Conservation (phyloP, 2,113 vertebrate genomes). For the Odontesthes bonariensis region DNA sequence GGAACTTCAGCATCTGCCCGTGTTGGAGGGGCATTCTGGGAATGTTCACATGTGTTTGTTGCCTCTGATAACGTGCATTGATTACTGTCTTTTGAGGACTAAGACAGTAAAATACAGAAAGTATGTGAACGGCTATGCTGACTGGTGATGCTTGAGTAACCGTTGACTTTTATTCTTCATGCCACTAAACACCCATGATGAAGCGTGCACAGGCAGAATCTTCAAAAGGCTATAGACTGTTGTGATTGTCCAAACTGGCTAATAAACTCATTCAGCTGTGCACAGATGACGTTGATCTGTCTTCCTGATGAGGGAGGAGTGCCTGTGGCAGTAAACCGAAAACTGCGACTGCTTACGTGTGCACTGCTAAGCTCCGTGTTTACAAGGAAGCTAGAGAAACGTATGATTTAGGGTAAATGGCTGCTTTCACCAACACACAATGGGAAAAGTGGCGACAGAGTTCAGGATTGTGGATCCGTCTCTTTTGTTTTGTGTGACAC, state of each 20-base stretch:
- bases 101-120: neutral
- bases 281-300: conserved; percentile 25
- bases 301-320: conserved; percentile 19
- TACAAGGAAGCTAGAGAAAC: conserved; percentile 41
- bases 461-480: conserved; percentile 26
- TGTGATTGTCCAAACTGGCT: conserved; percentile 19
- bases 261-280: conserved; percentile 13
- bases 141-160: conserved; percentile 18
- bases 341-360: conserved; percentile 36
- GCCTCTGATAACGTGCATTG: conserved; percentile 17
- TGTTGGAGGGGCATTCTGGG: conserved; percentile 45
- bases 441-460: conserved; percentile 51
- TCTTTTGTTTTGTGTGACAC: conserved; percentile 17
- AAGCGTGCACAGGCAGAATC: neutral
- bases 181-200: neutral
- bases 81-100: conserved; percentile 19
- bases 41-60: conserved; percentile 34
- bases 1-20: conserved; percentile 20
- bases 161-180: neutral
- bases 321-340: conserved; percentile 9
- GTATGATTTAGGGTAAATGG: conserved; percentile 64
- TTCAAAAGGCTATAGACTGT: conserved; percentile 16
- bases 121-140: neutral
- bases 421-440: conserved; percentile 59
- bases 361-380: conserved; percentile 46